Conservation (phyloP, 1,140 invertebrate genomes). For the Himalopsyche phryganea region DNA sequence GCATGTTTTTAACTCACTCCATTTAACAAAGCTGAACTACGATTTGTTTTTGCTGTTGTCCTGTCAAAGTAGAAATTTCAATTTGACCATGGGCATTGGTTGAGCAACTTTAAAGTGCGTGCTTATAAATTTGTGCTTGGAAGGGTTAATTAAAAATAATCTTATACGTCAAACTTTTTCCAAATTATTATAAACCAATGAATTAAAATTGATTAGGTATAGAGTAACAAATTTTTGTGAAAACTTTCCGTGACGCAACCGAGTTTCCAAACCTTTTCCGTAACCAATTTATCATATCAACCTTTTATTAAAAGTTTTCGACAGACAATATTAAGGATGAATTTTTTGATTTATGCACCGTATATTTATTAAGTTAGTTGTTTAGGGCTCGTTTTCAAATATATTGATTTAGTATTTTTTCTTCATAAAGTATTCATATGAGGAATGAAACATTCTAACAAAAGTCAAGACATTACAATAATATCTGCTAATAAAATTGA, state of each 20-base stretch:
- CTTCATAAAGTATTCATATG: too few species aligned
- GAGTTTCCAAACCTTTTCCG: slow-evolving; percentile 3
- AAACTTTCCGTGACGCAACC: slow-evolving; percentile 5
- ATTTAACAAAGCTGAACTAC: too few species aligned
- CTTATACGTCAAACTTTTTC: slow-evolving; percentile 7
- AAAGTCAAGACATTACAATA: too few species aligned
- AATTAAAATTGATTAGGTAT: slow-evolving; percentile 5
- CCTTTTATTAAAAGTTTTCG: too few species aligned
- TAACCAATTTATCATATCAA: slow-evolving; percentile 3
- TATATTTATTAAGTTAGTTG: too few species aligned
- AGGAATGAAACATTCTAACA: too few species aligned
- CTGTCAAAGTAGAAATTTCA: slow-evolving; percentile 20
- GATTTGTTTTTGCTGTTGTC: background rate
- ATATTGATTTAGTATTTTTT: too few species aligned
- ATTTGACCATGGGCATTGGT: slow-evolving; percentile 9
- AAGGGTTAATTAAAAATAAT: slow-evolving; percentile 16
- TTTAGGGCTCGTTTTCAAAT: too few species aligned
- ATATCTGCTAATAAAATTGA: too few species aligned
- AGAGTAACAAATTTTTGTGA: slow-evolving; percentile 5
- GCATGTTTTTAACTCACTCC: too few species aligned
- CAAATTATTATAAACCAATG: background rate
- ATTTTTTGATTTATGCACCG: too few species aligned
- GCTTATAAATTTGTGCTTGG: background rate
- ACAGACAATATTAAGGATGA: too few species aligned
- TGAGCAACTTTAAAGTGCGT: background rate